phyloP scores from a whole-genome alignment of 2,797 vertebrate genomes.

The Muscicapa striata region DNA sequence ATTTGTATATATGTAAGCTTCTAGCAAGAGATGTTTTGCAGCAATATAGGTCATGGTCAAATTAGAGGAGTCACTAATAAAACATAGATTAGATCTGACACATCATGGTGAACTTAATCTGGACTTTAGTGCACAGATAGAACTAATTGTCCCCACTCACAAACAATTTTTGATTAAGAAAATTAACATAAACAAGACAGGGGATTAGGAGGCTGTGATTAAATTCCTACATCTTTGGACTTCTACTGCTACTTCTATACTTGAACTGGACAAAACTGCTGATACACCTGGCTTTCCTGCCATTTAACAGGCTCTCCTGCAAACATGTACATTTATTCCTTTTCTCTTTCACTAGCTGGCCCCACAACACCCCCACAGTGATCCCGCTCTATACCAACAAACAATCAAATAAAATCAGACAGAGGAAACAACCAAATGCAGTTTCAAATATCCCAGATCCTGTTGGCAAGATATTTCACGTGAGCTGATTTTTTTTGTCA shows the following conservation, averaged over 20 bases:
- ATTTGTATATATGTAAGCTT: background rate
- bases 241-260: background rate
- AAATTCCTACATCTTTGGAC: background rate
- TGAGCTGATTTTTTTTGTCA: background rate
- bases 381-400: background rate
- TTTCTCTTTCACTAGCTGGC: background rate
- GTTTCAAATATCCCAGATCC: background rate
- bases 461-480: background rate
- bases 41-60: background rate
- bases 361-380: background rate
- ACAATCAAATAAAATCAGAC: background rate
- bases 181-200: background rate
- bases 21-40: background rate
- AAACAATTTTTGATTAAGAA: background rate
- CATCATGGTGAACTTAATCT: background rate
- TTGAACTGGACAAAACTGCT: background rate
- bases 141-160: background rate
- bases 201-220: background rate
- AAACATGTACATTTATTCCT: background rate
- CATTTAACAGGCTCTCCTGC: background rate
- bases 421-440: background rate
- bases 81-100: background rate
- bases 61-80: background rate
- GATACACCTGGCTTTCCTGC: background rate
- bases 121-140: background rate